Evolutionary conservation across 2,113 vertebrate species (phyloP), one percentile per base, ranked within the genome.

Genomic region (Potamarius usumacintae): DNA sequence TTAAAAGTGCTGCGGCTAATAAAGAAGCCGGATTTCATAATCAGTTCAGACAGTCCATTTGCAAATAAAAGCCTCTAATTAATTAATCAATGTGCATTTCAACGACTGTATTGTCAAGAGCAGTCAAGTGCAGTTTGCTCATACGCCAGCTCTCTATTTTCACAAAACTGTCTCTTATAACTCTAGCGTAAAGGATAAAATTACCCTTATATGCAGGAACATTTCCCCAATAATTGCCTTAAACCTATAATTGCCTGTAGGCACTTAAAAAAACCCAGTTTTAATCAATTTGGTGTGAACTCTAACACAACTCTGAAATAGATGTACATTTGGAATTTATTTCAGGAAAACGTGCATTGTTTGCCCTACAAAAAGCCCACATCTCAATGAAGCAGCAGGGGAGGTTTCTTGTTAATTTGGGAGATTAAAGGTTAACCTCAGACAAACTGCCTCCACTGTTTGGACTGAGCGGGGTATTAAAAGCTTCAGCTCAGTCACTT

Each of bases 41-140:
- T 95, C 94, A 93, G 93, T 93, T 57, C 92, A 93, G 95, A 94
- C 94, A 94, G 94, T 94, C 94, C 93, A 95, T 95, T 94, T 95
- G 94, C 94, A 95, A 95, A 95, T 95, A 93, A 94, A 92, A 91
- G 92, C 92, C 93, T 93, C 90, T 94, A 95, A 95, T 95, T 93
- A 93, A 93, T 94, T 83, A 94, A 95, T 96, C 95, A 93, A 95
- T 95, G 94, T 89, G 93, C 92, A 94, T 95, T 95, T 95, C 92
- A 93, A 92, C 89, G 90, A 94, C 92, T 89, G 92, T 81, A 84
- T 92, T 94, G 93, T 95, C 94, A 93, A 95, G 94, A 92, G 93
- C 92, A 91, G 92, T 95, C 93, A 94, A 94, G 93, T 93, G 93
- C 90, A 91, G 93, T 95, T 93, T 93, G 86, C 83, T 89, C 77